These are phyloP conservation scores for Pungitius pungitius DNA, from an alignment of 2,113 vertebrate species.

Conservation along the genomic window DNA sequence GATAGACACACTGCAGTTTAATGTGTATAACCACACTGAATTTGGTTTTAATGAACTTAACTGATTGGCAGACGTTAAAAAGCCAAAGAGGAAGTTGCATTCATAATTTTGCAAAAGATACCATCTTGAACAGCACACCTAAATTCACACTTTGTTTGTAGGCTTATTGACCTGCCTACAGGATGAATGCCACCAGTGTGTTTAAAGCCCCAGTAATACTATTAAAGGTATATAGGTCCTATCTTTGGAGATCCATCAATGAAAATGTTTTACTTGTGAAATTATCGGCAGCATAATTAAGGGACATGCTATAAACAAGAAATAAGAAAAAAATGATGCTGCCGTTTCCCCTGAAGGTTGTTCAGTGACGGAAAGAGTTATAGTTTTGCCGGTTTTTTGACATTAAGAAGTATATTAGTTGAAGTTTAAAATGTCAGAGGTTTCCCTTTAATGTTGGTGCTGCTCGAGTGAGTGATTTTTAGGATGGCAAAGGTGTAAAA, in stretches of 20 bases:
- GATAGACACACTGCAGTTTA: background rate
- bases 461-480: background rate
- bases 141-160: background rate
- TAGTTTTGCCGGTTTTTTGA: no score
- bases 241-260: no score
- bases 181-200: background rate
- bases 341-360: no score
- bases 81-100: background rate
- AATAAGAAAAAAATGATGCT: no score
- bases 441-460: background rate
- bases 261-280: no score
- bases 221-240: no score
- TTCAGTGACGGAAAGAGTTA: no score
- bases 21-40: background rate
- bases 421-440: background rate
- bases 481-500: background rate
- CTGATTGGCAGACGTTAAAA: background rate
- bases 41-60: background rate
- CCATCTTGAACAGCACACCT: background rate
- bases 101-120: background rate
- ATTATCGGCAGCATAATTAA: no score
- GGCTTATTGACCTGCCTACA: no score
- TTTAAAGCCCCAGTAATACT: no score
- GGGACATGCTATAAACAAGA: no score
- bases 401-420: no score